Conservation (phyloP, 2,113 vertebrate genomes). For the Melanerpes formicivorus region DNA sequence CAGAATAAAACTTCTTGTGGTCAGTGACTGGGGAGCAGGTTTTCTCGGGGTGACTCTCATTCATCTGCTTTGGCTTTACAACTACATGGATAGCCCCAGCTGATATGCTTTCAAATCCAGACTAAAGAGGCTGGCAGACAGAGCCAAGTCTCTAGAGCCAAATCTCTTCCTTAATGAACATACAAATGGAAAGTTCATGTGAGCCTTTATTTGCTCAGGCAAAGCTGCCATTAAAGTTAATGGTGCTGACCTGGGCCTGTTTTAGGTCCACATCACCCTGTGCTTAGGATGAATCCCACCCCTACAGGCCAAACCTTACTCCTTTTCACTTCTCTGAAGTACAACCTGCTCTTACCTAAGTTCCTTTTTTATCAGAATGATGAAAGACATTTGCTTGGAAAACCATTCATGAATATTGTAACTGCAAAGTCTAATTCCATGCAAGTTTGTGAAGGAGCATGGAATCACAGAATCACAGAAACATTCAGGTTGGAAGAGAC, state of each 20-base stretch:
- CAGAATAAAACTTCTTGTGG: not conserved
- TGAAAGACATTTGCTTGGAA: not conserved
- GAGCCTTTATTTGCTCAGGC: not conserved
- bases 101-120: not conserved
- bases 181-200: not conserved
- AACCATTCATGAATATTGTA: not conserved
- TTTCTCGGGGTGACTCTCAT: slow-evolving; percentile 33
- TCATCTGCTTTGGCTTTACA: slow-evolving; percentile 33
- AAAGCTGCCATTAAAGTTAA: not conserved
- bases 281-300: not conserved
- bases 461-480: not conserved
- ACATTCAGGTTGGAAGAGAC: too few relatives aligned
- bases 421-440: not conserved
- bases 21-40: not conserved
- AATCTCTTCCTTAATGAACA: not conserved
- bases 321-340: not conserved
- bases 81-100: not conserved
- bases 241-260: not conserved
- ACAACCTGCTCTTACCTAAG: not conserved
- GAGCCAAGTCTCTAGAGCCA: slow-evolving; percentile 1
- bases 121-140: not conserved
- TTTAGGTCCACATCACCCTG: not conserved
- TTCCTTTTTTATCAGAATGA: not conserved
- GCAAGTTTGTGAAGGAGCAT: not conserved
- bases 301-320: not conserved